These are phyloP conservation scores for Caenorhabditis becei DNA, from an alignment of 2,888 invertebrate species.

Conservation along the genomic window DNA sequence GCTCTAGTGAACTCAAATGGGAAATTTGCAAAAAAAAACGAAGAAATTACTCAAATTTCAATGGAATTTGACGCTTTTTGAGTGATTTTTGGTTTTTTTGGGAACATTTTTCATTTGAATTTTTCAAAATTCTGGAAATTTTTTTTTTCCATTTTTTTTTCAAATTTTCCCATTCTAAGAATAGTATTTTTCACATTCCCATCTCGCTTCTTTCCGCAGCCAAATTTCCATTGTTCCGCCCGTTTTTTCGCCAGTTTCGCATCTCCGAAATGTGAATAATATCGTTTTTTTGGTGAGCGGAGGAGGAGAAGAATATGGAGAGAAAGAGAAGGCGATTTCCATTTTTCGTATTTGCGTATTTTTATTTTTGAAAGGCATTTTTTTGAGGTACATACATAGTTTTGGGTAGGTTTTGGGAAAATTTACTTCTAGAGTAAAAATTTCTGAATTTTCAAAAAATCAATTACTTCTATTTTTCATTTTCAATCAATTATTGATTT, in stretches of 20 bases:
- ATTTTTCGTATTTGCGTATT: constrained; percentile 9
- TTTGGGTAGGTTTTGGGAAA: too few relatives aligned
- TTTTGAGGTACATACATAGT: too few relatives aligned
- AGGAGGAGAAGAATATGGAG: constrained; percentile 23
- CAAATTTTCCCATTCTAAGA: background rate
- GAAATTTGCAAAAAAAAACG: background rate
- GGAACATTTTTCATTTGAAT: too few relatives aligned
- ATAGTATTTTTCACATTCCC: constrained; percentile 5
- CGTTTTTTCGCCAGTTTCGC: constrained; percentile 26
- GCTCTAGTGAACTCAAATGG: too few relatives aligned
- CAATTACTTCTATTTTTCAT: too few relatives aligned
- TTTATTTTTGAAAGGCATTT: too few relatives aligned
- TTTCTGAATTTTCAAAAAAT: too few relatives aligned
- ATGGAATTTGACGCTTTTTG: constrained; percentile 13
- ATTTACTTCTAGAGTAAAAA: too few relatives aligned
- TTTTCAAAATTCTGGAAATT: background rate
- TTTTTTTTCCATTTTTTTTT: too few relatives aligned
- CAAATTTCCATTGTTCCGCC: background rate
- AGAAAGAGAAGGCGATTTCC: constrained; percentile 20
- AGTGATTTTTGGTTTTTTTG: constrained; percentile 5
- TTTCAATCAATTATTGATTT: too few relatives aligned
- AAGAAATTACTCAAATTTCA: background rate
- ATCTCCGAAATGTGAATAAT: constrained; percentile 11
- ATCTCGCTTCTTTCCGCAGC: background rate
- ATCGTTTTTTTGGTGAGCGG: constrained; percentile 11